These are phyloP conservation scores for Paralvinella palmiformis DNA, from an alignment of 1,140 invertebrate species.

Conservation along the genomic window DNA sequence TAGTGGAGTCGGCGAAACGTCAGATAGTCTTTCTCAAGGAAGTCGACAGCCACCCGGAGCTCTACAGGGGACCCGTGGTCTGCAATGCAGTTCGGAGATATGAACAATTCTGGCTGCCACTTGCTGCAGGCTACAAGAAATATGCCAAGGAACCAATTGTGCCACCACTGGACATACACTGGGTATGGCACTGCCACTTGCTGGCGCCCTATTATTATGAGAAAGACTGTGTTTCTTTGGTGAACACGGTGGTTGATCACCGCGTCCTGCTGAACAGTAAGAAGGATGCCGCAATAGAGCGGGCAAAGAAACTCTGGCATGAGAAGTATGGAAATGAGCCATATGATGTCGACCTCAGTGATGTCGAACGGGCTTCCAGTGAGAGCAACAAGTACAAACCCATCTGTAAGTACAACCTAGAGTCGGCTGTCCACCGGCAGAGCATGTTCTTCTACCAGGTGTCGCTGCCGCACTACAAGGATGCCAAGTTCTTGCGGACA, in stretches of 20 bases:
- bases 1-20: constrained; percentile 9
- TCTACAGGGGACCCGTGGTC: constrained; percentile 37
- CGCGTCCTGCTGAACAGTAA: constrained; percentile 34
- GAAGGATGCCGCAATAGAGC: neutral
- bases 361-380: neutral
- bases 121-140: constrained; percentile 39
- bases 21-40: constrained; percentile 20
- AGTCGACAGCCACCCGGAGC: constrained; percentile 30
- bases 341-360: constrained; percentile 3
- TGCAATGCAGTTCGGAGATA: constrained; percentile 49
- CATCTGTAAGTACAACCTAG: constrained; percentile 44
- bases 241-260: constrained; percentile 46
- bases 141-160: constrained; percentile 32
- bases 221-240: constrained; percentile 46
- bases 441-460: constrained; percentile 49
- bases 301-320: constrained; percentile 18
- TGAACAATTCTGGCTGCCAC: constrained; percentile 50
- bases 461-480: constrained; percentile 52
- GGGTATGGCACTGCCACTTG: constrained; percentile 55
- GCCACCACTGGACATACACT: constrained; percentile 53
- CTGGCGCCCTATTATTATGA: constrained; percentile 46
- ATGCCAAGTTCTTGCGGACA: constrained; percentile 45
- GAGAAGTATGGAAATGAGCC: constrained; percentile 14
- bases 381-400: neutral
- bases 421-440: constrained; percentile 47